Base-by-base conservation (phyloP, 2,113 vertebrate species). In the Mystacornis crossleyi region DNA sequence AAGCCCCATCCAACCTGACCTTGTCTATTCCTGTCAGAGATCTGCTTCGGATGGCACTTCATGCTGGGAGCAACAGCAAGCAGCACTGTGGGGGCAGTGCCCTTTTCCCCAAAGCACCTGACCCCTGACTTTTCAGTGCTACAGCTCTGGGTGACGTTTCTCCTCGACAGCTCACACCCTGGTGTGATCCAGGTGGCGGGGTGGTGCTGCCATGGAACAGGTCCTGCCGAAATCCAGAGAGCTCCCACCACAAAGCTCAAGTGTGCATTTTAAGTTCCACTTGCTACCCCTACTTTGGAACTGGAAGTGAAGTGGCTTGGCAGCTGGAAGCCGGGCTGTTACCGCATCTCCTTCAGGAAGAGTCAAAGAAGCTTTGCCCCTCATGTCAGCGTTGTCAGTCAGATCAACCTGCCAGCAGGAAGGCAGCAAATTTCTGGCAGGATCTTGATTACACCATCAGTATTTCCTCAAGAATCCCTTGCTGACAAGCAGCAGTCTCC, bases 181-280 rank as follows among this genome's bases (percentile, higher is more conserved):
- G 26, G 5, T 64, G 40, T 12, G 7, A 55, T 36, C 19, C 34
- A 47, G 10, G 13, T 33, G 25, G 15, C 51, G 36, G 17, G 6
- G 3, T 77, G 20, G 28, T 51, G 45, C 72, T 77, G 58, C 50
- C 26, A 2, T 11, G 33, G 57, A 14, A 47, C 53, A 83, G 34
- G 60, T 31, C 29, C 64, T 83, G 58, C n/a, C 58, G 50, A 26
- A 65, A 81, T 40, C 10, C 36, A 89, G 51, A 64, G 15, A 66
- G 6, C 4, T 78, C 45, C 36, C 47, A 74, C 38, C 42, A 43
- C n/a, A 65, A 54, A 82, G 18, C 14, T 14, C 4, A 8, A 38
- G n/a, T 20, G 18, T 14, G 26, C 1, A 0, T 0, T 0, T 29
- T 28, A 51, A 43, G 18, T n/a, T 83, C 10, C 50, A 17, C 36